Percentiles rank a stretch among this genome's conserved stretches.
Evolutionary conservation across 2,113 vertebrate species (phyloP).

Genomic region (Tenrec ecaudatus): DNA sequence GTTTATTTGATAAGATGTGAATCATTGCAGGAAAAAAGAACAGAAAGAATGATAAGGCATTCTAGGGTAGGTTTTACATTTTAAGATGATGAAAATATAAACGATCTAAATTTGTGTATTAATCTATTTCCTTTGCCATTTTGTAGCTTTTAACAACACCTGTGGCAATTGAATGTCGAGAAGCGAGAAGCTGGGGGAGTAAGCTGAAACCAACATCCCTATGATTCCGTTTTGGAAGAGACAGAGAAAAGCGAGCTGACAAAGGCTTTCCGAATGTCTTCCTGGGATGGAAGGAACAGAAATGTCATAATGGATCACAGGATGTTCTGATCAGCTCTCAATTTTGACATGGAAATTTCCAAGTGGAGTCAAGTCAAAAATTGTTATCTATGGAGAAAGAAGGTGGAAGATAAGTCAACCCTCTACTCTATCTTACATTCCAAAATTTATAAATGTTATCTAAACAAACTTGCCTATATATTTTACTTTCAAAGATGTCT

Average conservation of each 20-base stretch:
- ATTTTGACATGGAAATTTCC: not conserved
- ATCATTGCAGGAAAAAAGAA: not conserved
- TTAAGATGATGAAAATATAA: not conserved
- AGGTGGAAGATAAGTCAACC: not conserved
- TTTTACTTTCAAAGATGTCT: not conserved
- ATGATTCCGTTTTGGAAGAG: not conserved
- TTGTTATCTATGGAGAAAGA: not conserved
- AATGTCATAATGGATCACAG: not conserved
- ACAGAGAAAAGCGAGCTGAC: not conserved
- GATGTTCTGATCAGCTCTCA: not conserved
- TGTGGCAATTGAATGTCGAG: not conserved
- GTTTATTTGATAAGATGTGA: not conserved
- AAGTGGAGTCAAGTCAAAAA: not conserved
- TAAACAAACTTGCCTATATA: not conserved
- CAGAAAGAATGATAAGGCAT: not conserved
- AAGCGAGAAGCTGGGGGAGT: not conserved
- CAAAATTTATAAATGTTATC: not conserved
- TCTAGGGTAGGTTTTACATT: not conserved
- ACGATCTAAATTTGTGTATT: not conserved
- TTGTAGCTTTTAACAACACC: not conserved
- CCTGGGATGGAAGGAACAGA: not conserved
- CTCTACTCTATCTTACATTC: not conserved
- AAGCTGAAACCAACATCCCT: conserved; percentile 5
- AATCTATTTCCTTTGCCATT: not conserved
- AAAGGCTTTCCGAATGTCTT: not conserved